Evolutionary conservation across 2,797 vertebrate genomes (phyloP).

Genomic region (Myripristis jacobus): DNA sequence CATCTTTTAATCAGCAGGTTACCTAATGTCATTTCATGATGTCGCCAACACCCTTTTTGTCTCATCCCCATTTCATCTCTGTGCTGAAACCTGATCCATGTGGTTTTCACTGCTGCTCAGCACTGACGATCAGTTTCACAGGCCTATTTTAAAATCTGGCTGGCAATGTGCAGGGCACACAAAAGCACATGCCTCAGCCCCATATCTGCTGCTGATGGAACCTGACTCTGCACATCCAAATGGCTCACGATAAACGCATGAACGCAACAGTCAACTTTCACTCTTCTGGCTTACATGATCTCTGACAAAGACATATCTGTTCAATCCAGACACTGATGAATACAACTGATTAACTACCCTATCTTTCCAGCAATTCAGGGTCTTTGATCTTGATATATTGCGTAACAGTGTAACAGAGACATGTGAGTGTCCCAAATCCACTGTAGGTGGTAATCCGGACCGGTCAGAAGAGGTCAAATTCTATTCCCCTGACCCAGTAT

Average conservation of each 20-base stretch:
- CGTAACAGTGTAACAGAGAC: not conserved
- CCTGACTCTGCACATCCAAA: slow-evolving; percentile 25
- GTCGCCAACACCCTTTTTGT: slow-evolving; percentile 28
- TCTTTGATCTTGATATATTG: not conserved
- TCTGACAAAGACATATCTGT: not conserved
- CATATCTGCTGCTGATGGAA: slow-evolving; percentile 41
- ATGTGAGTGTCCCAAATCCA: not conserved
- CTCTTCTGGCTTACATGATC: not conserved
- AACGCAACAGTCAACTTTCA: slow-evolving; percentile 1
- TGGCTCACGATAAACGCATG: slow-evolving; percentile 15
- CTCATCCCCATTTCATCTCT: slow-evolving; percentile 42
- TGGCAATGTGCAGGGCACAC: slow-evolving; percentile 35
- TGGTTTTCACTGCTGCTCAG: slow-evolving; percentile 60
- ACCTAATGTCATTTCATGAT: slow-evolving; percentile 16
- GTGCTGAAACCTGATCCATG: slow-evolving; percentile 61
- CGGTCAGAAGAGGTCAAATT: not conserved
- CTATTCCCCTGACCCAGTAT: not conserved
- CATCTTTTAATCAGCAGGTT: slow-evolving; percentile 8
- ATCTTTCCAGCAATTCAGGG: not conserved
- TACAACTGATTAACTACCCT: not conserved
- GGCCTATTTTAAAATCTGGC: slow-evolving; percentile 74
- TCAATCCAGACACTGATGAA: not conserved
- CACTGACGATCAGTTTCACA: slow-evolving; percentile 61
- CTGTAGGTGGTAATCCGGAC: not conserved
- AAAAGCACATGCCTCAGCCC: slow-evolving; percentile 30